Percentiles rank a stretch among this genome's conserved stretches.
Conservation (phyloP, 2,113 vertebrate genomes). For the Hylia prasina region DNA sequence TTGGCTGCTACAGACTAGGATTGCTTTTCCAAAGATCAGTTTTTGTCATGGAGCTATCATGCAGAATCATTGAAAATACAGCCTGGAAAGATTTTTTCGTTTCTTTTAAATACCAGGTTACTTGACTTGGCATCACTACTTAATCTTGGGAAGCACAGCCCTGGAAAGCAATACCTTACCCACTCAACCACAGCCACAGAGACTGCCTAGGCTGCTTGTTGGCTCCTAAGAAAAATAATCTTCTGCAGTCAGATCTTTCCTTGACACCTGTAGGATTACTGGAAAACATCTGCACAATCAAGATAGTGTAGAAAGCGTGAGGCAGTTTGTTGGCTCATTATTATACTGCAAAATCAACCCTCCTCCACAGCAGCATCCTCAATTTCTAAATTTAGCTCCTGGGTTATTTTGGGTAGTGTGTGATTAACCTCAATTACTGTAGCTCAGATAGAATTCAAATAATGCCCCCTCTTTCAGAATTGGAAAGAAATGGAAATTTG, state of each 20-base stretch:
- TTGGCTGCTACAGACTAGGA: not conserved
- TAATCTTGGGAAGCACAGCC: not conserved
- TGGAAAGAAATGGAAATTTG: not conserved
- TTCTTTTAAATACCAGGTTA: not conserved
- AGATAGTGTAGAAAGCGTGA: not conserved
- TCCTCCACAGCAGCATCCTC: slow-evolving; percentile 2
- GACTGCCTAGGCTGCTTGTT: not conserved
- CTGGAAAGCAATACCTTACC: not conserved
- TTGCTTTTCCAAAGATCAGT: not conserved
- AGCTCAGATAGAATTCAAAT: slow-evolving; percentile 6
- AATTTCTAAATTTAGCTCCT: not conserved
- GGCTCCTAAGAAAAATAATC: not conserved
- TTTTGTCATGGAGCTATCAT: not conserved
- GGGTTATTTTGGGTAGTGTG: slow-evolving; percentile 49
- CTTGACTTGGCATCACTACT: not conserved
- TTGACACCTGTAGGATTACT: not conserved
- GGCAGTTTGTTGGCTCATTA: not conserved
- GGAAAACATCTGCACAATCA: slow-evolving; percentile 19
- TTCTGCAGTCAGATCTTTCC: not conserved
- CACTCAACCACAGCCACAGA: not conserved
- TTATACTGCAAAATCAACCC: not conserved
- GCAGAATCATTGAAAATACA: not conserved
- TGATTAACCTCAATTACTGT: slow-evolving; percentile 54
- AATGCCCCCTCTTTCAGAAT: not conserved
- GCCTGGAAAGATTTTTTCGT: not conserved